These are phyloP conservation scores for Rhyacophila brunnea DNA, from an alignment of 1,140 invertebrate genomes.

Conservation along the genomic window DNA sequence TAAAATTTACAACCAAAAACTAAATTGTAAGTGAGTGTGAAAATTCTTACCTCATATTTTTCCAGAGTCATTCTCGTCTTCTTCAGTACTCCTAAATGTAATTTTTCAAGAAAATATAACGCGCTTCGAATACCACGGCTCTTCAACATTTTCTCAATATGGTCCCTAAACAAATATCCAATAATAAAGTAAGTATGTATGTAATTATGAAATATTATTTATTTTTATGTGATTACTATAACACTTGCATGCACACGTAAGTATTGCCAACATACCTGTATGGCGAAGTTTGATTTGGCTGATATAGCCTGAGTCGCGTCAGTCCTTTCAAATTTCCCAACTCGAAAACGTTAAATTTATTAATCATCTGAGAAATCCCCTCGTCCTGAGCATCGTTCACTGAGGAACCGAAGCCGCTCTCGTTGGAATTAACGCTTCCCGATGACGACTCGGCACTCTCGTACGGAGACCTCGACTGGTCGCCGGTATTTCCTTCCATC, in stretches of 20 bases:
- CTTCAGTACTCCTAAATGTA: slow-evolving; percentile 64
- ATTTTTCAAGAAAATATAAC: slow-evolving; percentile 69
- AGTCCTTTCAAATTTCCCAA: slow-evolving; percentile 44
- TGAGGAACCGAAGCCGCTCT: slow-evolving; percentile 30
- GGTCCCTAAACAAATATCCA: slow-evolving; percentile 59
- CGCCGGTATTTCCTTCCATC: background rate
- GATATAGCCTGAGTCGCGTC: slow-evolving; percentile 44
- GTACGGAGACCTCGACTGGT: slow-evolving; percentile 25
- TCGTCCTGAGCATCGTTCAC: slow-evolving; percentile 23
- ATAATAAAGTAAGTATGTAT: background rate
- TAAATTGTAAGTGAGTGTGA: too few species aligned
- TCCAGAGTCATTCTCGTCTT: slow-evolving; percentile 70
- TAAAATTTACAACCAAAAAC: too few species aligned
- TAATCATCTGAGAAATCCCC: background rate
- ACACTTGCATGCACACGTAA: too few species aligned
- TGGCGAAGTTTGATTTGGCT: slow-evolving; percentile 47
- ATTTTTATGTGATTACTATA: too few species aligned
- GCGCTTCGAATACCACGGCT: slow-evolving; percentile 80
- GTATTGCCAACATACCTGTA: too few species aligned
- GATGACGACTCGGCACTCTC: slow-evolving; percentile 31
- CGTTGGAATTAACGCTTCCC: slow-evolving; percentile 27
- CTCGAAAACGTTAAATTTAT: slow-evolving; percentile 38
- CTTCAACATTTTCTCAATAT: slow-evolving; percentile 84
- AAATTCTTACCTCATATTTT: slow-evolving; percentile 53
- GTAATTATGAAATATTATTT: too few species aligned